phyloP scores from a whole-genome alignment of 2,797 vertebrate species.

The Buphagus erythrorhynchus region DNA sequence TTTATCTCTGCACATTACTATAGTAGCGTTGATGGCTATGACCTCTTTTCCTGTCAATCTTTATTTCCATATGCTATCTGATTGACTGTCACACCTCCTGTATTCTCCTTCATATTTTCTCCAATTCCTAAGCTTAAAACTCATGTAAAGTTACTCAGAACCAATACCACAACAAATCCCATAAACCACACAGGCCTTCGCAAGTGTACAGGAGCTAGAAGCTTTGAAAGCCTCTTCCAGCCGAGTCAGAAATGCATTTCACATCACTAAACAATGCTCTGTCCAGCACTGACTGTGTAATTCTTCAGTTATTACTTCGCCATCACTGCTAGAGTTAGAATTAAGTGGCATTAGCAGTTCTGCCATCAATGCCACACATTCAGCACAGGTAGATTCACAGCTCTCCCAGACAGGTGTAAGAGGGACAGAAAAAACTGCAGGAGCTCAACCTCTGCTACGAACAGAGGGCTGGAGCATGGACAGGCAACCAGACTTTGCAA shows the following conservation, averaged over 20 bases:
- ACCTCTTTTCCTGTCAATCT: constrained; percentile 1
- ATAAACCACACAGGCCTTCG: background rate
- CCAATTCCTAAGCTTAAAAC: background rate
- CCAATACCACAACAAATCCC: background rate
- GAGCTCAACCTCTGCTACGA: background rate
- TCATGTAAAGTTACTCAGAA: background rate
- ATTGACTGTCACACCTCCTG: background rate
- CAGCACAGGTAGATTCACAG: background rate
- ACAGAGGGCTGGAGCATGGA: background rate
- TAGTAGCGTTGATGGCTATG: background rate
- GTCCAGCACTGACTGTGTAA: background rate
- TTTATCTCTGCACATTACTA: background rate
- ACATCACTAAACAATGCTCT: background rate
- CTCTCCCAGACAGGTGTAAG: background rate
- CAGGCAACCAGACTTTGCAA: background rate
- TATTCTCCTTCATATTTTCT: background rate
- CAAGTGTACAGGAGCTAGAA: background rate
- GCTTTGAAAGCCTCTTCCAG: background rate
- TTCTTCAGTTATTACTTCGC: background rate
- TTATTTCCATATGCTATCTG: background rate
- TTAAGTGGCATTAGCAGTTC: background rate
- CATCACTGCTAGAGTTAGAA: background rate
- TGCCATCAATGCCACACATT: background rate
- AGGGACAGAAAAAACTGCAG: background rate
- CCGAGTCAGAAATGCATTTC: background rate